A percentile compares a stretch with the other conserved stretches of the same genome.
These are phyloP conservation scores for Lethenteron reissneri DNA, from an alignment of 2,113 vertebrate genomes.

Conservation along the genomic window DNA sequence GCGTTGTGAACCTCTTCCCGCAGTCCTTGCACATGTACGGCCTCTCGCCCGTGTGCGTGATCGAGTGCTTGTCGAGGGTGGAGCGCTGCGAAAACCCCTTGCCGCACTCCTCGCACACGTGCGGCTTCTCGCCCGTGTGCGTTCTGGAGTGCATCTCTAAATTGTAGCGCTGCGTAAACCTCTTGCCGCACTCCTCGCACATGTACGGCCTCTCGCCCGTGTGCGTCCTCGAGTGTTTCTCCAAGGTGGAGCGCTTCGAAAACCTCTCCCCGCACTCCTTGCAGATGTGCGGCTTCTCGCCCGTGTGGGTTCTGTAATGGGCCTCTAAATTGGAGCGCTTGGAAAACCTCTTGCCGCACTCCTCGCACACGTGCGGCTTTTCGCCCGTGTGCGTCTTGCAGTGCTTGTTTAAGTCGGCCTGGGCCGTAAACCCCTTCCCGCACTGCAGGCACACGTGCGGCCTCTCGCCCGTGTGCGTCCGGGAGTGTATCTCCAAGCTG, in stretches of 20 bases:
- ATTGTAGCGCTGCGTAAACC: too few species aligned
- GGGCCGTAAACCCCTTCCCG: conserved; percentile 15
- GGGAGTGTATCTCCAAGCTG: conserved; percentile 66
- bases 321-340: not conserved
- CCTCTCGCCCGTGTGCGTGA: too few species aligned
- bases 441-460: conserved; percentile 13
- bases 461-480: conserved; percentile 49
- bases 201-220: not conserved
- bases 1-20: too few species aligned
- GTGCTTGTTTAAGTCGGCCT: conserved; percentile 10
- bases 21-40: too few species aligned
- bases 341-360: conserved; percentile 1
- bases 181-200: too few species aligned
- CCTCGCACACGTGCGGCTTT: not conserved
- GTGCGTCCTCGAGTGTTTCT: not conserved
- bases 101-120: too few species aligned
- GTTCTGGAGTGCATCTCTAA: too few species aligned
- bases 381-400: not conserved
- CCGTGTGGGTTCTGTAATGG: not conserved
- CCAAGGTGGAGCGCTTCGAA: not conserved
- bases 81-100: too few species aligned
- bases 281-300: not conserved
- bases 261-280: conserved; percentile 1
- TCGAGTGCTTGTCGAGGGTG: too few species aligned
- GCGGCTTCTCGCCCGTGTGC: too few species aligned